A percentile compares a stretch with the other conserved stretches of the same genome.
Conservation (phyloP, 2,888 invertebrate genomes). For the Platycheirus albimanus region DNA sequence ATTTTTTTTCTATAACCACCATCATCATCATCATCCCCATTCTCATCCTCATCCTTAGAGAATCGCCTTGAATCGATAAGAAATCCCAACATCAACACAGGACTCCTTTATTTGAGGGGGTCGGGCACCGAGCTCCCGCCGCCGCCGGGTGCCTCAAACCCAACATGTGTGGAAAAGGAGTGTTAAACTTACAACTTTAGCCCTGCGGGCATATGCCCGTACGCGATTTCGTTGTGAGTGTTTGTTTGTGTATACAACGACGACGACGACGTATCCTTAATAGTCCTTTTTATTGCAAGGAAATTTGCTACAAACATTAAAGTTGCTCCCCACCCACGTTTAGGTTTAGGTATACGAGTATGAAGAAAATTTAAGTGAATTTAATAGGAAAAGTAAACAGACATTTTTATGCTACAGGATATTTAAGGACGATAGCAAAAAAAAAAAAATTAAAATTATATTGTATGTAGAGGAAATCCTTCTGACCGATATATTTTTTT, state of each 20-base stretch:
- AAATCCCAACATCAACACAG: slow-evolving; percentile 31
- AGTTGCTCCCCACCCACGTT: slow-evolving; percentile 38
- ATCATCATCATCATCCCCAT: too few species aligned
- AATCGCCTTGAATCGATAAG: slow-evolving; percentile 35
- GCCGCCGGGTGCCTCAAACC: not conserved
- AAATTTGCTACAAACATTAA: slow-evolving; percentile 50
- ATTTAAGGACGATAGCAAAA: slow-evolving; percentile 45
- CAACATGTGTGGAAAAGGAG: slow-evolving; percentile 20
- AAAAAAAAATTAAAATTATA: too few species aligned
- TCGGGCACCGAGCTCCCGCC: too few species aligned
- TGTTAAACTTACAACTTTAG: slow-evolving; percentile 58
- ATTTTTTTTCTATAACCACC: slow-evolving; percentile 44
- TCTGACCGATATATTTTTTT: slow-evolving; percentile 68
- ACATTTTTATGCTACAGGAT: slow-evolving; percentile 42
- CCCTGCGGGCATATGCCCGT: slow-evolving; percentile 38
- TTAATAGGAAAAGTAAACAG: slow-evolving; percentile 60
- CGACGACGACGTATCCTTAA: slow-evolving; percentile 25
- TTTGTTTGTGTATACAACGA: slow-evolving; percentile 11
- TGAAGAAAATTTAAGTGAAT: slow-evolving; percentile 56
- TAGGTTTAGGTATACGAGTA: too few species aligned
- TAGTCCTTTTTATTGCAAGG: slow-evolving; percentile 42
- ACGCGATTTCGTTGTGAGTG: slow-evolving; percentile 14
- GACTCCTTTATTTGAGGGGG: slow-evolving; percentile 22
- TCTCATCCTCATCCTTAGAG: slow-evolving; percentile 13
- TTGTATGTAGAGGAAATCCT: slow-evolving; percentile 42